Conservation (phyloP, 2,113 vertebrate species). For the Nycticryphes semicollaris region DNA sequence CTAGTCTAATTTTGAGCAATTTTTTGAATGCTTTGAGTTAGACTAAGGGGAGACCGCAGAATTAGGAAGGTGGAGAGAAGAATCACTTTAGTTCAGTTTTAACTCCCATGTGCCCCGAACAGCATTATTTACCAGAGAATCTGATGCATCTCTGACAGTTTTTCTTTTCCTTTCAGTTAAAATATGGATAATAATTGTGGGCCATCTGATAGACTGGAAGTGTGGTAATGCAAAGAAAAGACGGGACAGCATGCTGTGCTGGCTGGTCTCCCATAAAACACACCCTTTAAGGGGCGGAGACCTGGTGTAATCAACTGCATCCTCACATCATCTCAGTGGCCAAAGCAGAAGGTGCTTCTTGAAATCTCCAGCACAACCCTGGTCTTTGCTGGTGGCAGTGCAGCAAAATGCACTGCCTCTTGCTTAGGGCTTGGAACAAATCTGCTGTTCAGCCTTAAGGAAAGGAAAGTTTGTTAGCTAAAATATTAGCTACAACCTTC, state of each 20-base stretch:
- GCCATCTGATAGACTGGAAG: neutral
- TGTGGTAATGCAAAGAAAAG: neutral
- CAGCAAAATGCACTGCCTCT: neutral
- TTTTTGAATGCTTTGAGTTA: neutral
- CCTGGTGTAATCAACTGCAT: neutral
- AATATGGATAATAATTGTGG: neutral
- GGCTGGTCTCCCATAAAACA: neutral
- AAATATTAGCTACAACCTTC: constrained; percentile 46
- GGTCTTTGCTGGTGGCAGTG: neutral
- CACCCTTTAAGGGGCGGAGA: neutral
- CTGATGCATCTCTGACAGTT: neutral
- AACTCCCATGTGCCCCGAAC: neutral
- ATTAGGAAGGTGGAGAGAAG: neutral
- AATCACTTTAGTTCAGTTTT: neutral
- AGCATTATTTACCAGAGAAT: neutral
- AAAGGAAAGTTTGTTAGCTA: constrained; percentile 33
- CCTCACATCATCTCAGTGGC: neutral
- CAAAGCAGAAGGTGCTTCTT: neutral
- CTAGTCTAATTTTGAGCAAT: neutral
- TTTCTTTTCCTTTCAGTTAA: neutral
- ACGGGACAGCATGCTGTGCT: neutral
- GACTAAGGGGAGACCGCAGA: neutral
- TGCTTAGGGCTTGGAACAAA: neutral
- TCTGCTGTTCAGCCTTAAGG: neutral
- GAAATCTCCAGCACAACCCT: neutral